Evolutionary conservation across 2,888 invertebrate species (phyloP), one percentile per base, ranked within the genome.

Genomic region (Andrena trimmerana): DNA sequence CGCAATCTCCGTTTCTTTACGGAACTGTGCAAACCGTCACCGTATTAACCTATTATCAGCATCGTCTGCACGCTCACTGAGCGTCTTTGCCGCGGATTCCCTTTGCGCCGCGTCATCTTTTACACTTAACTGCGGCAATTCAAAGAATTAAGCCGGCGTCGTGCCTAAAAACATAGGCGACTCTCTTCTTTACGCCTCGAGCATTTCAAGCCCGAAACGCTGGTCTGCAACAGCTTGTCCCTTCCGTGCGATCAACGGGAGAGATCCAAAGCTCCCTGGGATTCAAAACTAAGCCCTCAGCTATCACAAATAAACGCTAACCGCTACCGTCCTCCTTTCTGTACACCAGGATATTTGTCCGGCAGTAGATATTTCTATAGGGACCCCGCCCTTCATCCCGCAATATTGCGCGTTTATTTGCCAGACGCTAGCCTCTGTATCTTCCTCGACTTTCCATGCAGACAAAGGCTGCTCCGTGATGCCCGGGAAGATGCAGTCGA

Each of bases 361-460:
- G 4, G 24, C 31, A 0, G 42, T 16, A 16, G 24, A 13, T 27
- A 63, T 24, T 42, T 7, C 36, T 63, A 63, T 33, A n/a, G 36
- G 10, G 16, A 63, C 24, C 36, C 16, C 6, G 36, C 24, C 20
- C 42, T 7, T 33, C 20, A 42, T 36, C 63, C 63, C 7, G 42
- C 63, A 1, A 63, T 63, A 63, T 63, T 20, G 33, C 36, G 33
- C 42, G 63, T 63, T 63, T 63, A 63, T 63, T 63, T 42, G 36
- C 36, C 36, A 10, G 6, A 63, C 7, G 20, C 13, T 24, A 2
- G 24, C 13, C 63, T 27, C 36, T 4, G 33, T 7, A 36, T 42
- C 20, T 24, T 27, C 13, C 13, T 27, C 13, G 13, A 6, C 13
- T 42, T 5, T 20, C n/a, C 10, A 16, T 2, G 20, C 42, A 13